Percentiles rank a stretch among this genome's conserved stretches.
Conservation (phyloP, 2,797 vertebrate species). For the Rhynchotus rufescens region DNA sequence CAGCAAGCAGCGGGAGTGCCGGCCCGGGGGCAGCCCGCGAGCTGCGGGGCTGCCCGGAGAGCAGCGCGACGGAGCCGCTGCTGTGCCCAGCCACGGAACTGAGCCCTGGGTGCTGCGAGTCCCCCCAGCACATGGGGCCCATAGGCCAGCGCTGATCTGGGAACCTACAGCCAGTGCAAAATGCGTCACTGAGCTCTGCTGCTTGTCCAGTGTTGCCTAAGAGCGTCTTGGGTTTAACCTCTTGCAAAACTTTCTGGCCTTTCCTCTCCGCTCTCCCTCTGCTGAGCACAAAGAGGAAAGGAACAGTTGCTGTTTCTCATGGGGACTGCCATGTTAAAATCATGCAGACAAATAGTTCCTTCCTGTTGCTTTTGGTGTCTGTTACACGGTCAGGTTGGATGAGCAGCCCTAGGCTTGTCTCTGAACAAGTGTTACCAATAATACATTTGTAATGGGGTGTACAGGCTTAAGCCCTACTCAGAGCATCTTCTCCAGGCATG, state of each 20-base stretch:
- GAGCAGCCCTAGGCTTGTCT: background rate
- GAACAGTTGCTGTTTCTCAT: background rate
- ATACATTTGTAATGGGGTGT: background rate
- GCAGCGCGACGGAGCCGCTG: background rate
- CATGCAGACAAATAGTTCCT: background rate
- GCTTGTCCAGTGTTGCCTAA: rapidly evolving
- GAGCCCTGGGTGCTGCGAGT: background rate
- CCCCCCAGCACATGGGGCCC: background rate
- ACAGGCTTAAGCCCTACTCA: background rate
- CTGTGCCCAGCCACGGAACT: rapidly evolving
- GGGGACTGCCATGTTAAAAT: background rate
- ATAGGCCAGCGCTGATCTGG: rapidly evolving
- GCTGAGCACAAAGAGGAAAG: background rate
- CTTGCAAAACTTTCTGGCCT: background rate
- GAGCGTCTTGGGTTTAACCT: background rate
- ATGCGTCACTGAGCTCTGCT: rapidly evolving
- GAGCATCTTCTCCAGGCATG: background rate
- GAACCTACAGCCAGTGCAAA: rapidly evolving
- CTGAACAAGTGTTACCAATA: background rate
- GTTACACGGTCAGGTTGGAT: background rate
- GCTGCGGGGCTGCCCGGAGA: no score
- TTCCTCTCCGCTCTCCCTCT: background rate
- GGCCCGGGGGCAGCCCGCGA: background rate
- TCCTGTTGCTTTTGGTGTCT: background rate
- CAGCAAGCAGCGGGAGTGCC: rapidly evolving